Conservation (phyloP, 2,888 invertebrate species). For the Macroteleia sp. region DNA sequence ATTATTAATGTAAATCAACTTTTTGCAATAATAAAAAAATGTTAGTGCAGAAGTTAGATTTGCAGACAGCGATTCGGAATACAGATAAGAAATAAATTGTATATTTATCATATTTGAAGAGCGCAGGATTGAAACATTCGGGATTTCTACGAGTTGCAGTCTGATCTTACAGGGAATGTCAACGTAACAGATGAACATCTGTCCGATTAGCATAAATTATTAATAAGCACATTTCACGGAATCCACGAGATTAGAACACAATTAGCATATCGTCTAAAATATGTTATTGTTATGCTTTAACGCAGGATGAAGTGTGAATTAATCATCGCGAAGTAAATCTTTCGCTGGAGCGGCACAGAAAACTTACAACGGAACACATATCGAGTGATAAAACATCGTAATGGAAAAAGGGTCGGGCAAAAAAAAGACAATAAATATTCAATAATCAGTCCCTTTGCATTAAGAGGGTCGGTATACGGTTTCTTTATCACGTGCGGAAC, state of each 20-base stretch:
- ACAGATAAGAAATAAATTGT: conserved; percentile 13
- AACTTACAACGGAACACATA: conserved; percentile 10
- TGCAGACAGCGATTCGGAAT: background rate
- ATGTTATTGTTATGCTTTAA: background rate
- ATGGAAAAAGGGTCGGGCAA: conserved; percentile 9
- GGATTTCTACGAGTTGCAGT: background rate
- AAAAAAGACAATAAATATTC: conserved; percentile 60
- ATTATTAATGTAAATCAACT: conserved; percentile 38
- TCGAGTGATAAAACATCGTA: no score
- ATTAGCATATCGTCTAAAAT: background rate
- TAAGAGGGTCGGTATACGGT: conserved; percentile 57
- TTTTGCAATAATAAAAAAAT: conserved; percentile 14
- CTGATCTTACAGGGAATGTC: background rate
- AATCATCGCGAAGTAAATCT: no score
- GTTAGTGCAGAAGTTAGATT: background rate
- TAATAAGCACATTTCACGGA: conserved; percentile 7
- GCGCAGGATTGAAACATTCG: conserved; percentile 9
- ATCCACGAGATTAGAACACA: background rate
- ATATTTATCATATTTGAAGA: conserved; percentile 15
- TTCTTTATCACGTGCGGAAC: conserved; percentile 54
- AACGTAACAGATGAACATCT: background rate
- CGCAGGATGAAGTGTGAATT: background rate
- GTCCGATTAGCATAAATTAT: conserved; percentile 26
- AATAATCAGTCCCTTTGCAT: conserved; percentile 59
- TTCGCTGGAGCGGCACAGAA: no score